These are phyloP conservation scores for Brenthis ino DNA, from an alignment of 2,888 invertebrate species.

Conservation along the genomic window DNA sequence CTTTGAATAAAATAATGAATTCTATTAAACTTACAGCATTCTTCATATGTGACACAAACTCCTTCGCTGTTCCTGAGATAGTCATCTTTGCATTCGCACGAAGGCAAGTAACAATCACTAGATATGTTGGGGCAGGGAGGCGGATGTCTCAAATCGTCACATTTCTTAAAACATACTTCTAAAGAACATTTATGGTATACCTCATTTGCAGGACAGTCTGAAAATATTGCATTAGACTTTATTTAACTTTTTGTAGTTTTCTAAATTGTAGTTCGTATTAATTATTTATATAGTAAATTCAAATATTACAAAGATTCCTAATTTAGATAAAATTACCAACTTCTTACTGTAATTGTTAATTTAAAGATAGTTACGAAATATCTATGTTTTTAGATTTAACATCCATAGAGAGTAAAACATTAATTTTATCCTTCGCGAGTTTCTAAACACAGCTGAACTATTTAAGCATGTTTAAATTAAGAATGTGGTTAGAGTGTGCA, in stretches of 20 bases:
- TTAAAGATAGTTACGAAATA: no score
- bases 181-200: constrained; percentile 47
- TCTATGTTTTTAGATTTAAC: no score
- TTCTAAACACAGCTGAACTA: no score
- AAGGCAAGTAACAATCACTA: constrained; percentile 46
- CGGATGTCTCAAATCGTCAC: constrained; percentile 41
- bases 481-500: no score
- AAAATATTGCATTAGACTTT: constrained; percentile 8
- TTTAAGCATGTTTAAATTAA: no score
- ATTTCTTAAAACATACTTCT: constrained; percentile 46
- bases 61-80: constrained; percentile 46
- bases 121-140: constrained; percentile 45
- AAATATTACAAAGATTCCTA: no score
- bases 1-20: not conserved
- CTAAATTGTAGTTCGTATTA: not conserved
- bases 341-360: no score
- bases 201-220: constrained; percentile 49
- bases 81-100: constrained; percentile 44
- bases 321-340: no score
- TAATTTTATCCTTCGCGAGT: no score
- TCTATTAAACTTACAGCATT: constrained; percentile 44
- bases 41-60: constrained; percentile 41
- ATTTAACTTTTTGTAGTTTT: not conserved
- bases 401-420: no score
- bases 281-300: no score